Evolutionary conservation across 2,888 invertebrate genomes (phyloP).

Genomic region (Deilephila elpenor): DNA sequence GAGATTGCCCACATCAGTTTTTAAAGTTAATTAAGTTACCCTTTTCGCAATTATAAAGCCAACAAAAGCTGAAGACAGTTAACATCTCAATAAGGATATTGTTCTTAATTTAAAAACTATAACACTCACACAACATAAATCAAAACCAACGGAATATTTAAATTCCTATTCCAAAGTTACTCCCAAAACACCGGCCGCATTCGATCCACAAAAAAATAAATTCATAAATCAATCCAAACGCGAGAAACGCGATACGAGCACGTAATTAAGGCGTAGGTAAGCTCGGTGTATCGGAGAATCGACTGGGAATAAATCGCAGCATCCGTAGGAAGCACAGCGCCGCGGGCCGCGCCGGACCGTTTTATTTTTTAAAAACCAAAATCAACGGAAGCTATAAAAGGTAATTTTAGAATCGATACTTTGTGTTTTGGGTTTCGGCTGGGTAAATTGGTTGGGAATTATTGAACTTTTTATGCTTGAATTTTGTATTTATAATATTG

Average conservation of each 20-base stretch:
- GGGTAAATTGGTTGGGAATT: background rate
- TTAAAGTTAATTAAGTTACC: too few relatives aligned
- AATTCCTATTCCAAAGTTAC: background rate
- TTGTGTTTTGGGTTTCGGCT: background rate
- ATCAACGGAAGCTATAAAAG: slow-evolving; percentile 26
- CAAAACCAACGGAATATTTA: background rate
- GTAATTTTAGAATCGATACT: slow-evolving; percentile 15
- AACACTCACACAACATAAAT: background rate
- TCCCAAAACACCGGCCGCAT: background rate
- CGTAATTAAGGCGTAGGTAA: slow-evolving; percentile 18
- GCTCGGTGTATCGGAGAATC: slow-evolving; percentile 20
- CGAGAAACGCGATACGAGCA: background rate
- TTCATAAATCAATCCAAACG: slow-evolving; percentile 9
- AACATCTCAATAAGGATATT: too few relatives aligned
- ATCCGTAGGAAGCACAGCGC: slow-evolving; percentile 15
- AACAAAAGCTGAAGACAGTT: too few relatives aligned
- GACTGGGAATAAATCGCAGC: slow-evolving; percentile 18
- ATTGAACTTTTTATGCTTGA: too few relatives aligned
- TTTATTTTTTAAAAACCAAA: slow-evolving; percentile 14
- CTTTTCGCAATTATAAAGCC: too few relatives aligned
- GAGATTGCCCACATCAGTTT: too few relatives aligned
- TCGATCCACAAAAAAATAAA: background rate
- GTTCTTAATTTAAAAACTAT: too few relatives aligned
- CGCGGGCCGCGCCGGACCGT: slow-evolving; percentile 7
- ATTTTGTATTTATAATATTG: too few relatives aligned